Conservation (phyloP, 92 coral and sea anemone genomes). For the Epizoanthus rinbou region DNA sequence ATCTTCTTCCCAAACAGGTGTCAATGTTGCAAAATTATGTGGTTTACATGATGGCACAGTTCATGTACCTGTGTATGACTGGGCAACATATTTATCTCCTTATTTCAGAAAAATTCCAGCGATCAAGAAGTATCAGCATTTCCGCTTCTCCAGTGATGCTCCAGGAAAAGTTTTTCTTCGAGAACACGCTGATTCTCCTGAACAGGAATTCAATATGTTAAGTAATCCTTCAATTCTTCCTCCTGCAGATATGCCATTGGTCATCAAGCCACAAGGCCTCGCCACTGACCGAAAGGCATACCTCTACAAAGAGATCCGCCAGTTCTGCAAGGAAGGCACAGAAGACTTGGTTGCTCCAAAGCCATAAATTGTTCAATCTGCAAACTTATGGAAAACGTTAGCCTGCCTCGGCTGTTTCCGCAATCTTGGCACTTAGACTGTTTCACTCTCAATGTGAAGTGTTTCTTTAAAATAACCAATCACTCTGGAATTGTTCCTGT, state of each 20-base stretch:
- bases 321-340: constrained; percentile 1
- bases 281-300: background rate
- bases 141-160: constrained; percentile 41
- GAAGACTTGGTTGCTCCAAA: constrained; percentile 10
- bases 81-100: constrained; percentile 45
- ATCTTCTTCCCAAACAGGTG: constrained; percentile 37
- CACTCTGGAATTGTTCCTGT: no score
- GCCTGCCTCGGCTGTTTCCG: no score
- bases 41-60: constrained; percentile 67
- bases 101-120: constrained; percentile 53
- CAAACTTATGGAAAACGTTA: no score
- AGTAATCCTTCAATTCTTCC: no score
- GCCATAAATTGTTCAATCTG: background rate
- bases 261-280: background rate
- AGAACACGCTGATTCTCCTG: constrained; percentile 3
- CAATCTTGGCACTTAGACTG: no score
- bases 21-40: constrained; percentile 52
- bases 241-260: background rate
- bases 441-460: no score
- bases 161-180: constrained; percentile 66
- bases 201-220: no score
- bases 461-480: no score
- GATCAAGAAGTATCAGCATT: constrained; percentile 54
- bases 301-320: background rate
- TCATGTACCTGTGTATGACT: constrained; percentile 62